These are phyloP conservation scores for Ophion obscuratus DNA, from an alignment of 2,888 invertebrate genomes.

Conservation along the genomic window DNA sequence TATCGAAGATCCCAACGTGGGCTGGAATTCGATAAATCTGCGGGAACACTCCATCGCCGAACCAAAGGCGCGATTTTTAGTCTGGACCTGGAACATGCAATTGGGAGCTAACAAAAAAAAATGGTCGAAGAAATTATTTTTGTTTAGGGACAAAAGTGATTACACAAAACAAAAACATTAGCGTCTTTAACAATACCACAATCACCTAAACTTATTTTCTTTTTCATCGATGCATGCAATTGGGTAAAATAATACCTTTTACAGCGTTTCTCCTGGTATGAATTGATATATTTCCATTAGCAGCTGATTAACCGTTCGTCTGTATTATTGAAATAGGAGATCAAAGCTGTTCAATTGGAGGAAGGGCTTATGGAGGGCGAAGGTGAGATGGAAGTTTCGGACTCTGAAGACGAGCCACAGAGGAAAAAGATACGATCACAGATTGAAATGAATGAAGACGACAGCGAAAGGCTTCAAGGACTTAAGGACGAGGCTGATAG, in stretches of 20 bases:
- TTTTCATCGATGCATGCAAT: conserved; percentile 50
- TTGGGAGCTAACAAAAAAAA: conserved; percentile 11
- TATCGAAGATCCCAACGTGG: conserved; percentile 30
- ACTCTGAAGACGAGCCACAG: conserved; percentile 87
- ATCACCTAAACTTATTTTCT: conserved; percentile 20
- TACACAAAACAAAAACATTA: not conserved
- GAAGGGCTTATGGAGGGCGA: conserved; percentile 89
- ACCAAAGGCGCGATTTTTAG: conserved; percentile 18
- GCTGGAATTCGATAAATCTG: conserved; percentile 19
- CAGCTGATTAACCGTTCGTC: conserved; percentile 24
- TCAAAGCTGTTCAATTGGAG: conserved; percentile 88
- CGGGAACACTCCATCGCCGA: conserved; percentile 9
- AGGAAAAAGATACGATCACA: conserved; percentile 79
- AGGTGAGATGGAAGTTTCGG: conserved; percentile 95
- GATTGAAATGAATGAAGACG: conserved; percentile 77
- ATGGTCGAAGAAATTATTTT: not conserved
- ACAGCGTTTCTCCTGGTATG: conserved; percentile 48
- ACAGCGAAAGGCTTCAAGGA: conserved; percentile 77
- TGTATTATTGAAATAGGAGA: conserved; percentile 85
- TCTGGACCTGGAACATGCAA: conserved; percentile 15
- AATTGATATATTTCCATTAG: not conserved
- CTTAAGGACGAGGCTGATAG: conserved; percentile 95
- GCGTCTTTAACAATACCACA: not conserved
- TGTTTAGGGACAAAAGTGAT: not conserved
- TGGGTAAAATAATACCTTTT: conserved; percentile 26